These are phyloP conservation scores for Xenops minutus DNA, from an alignment of 2,797 vertebrate genomes.

Conservation along the genomic window DNA sequence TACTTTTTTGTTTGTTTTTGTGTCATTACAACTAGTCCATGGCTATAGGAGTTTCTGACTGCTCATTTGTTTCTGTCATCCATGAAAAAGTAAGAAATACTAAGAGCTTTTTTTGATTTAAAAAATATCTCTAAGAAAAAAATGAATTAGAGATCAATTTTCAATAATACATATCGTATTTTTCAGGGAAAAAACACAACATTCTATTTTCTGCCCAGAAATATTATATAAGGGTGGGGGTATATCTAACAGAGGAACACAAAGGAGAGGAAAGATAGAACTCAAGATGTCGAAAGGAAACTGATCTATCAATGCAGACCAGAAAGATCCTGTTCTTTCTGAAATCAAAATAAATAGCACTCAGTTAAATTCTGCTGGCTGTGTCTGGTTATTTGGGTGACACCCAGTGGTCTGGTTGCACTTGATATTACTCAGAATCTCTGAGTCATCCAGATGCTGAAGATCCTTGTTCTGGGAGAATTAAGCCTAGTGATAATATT, in stretches of 20 bases:
- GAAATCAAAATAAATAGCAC: background rate
- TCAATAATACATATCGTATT: background rate
- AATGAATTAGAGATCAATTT: background rate
- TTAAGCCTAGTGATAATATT: background rate
- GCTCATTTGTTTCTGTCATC: background rate
- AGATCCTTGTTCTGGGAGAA: background rate
- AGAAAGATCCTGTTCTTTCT: background rate
- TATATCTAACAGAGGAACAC: background rate
- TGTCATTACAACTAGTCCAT: background rate
- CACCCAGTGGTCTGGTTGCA: background rate
- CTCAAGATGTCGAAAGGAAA: background rate
- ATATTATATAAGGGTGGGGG: background rate
- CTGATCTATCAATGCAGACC: background rate
- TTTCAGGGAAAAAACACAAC: background rate
- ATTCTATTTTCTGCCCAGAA: background rate
- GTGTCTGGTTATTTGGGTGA: background rate
- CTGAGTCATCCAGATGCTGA: background rate
- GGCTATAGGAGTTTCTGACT: background rate
- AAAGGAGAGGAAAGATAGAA: background rate
- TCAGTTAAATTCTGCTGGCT: background rate
- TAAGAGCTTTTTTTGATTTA: background rate
- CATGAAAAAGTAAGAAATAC: background rate
- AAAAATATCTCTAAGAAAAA: background rate
- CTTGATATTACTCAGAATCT: background rate
- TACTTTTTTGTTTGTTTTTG: background rate